These are phyloP conservation scores for Siniperca scherzeri DNA, from an alignment of 2,797 vertebrate genomes.

Conservation along the genomic window DNA sequence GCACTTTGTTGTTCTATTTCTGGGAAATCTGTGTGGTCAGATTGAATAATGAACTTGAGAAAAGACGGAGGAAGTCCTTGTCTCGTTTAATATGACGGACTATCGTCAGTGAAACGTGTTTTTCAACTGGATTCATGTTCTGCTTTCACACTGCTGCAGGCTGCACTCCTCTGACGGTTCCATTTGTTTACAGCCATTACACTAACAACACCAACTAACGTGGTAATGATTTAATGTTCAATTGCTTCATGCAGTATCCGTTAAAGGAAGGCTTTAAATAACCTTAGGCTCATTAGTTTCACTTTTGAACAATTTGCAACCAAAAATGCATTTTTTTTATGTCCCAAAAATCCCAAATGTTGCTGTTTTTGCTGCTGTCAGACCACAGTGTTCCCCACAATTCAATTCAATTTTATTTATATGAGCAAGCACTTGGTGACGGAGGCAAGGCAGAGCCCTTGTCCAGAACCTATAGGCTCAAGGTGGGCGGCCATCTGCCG, in stretches of 20 bases:
- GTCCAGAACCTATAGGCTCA: too few relatives aligned
- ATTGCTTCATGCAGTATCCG: background rate
- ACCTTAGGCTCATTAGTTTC: background rate
- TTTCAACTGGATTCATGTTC: background rate
- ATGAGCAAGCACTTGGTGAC: too few relatives aligned
- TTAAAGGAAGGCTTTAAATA: background rate
- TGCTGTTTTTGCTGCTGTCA: background rate
- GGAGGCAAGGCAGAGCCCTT: too few relatives aligned
- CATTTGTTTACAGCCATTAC: background rate
- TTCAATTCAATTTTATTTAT: too few relatives aligned
- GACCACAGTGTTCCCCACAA: background rate
- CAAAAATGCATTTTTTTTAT: background rate
- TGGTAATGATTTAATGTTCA: background rate
- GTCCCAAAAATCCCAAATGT: background rate
- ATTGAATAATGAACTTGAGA: background rate
- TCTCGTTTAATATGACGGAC: constrained; percentile 14
- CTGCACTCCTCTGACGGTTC: background rate
- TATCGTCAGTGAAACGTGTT: background rate
- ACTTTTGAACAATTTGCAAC: background rate
- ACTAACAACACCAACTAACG: background rate
- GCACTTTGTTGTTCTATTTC: background rate
- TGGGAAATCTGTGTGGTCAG: background rate
- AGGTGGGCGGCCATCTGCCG: too few relatives aligned
- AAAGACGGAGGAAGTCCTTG: constrained; percentile 10
- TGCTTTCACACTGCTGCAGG: constrained; percentile 1